Conservation (phyloP, 1,140 invertebrate species). For the Drosophila fuyamai region DNA sequence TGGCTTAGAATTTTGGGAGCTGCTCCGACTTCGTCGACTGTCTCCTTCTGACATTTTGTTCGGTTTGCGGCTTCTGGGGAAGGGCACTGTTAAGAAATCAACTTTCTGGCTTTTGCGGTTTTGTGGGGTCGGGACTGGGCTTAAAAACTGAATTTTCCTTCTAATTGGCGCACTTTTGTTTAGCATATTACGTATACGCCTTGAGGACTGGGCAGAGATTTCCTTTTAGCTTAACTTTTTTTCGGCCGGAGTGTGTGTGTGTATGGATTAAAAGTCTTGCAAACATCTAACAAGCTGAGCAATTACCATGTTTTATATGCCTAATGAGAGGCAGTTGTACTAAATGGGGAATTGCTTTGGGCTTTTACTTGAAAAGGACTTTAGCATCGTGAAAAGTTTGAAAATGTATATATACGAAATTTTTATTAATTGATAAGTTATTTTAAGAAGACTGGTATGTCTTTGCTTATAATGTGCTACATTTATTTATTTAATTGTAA, state of each 20-base stretch:
- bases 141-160: constrained; percentile 74
- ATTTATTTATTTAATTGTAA: too few relatives aligned
- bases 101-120: constrained; percentile 76
- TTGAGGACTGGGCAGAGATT: constrained; percentile 21
- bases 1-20: constrained; percentile 43
- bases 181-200: constrained; percentile 66
- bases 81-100: constrained; percentile 70
- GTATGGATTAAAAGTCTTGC: constrained; percentile 57
- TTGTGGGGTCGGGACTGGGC: constrained; percentile 41
- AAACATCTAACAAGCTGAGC: constrained; percentile 74
- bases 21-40: constrained; percentile 40
- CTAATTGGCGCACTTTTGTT: constrained; percentile 82
- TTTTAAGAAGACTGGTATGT: too few relatives aligned
- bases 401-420: too few relatives aligned
- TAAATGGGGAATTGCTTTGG: constrained; percentile 14
- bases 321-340: constrained; percentile 28
- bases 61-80: constrained; percentile 43
- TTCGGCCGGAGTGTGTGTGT: constrained; percentile 11
- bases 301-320: constrained; percentile 58
- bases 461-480: too few relatives aligned
- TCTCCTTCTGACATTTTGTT: constrained; percentile 49
- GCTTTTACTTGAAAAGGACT: not conserved
- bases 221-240: constrained; percentile 14
- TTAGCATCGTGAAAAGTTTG: not conserved
- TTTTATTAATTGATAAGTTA: too few relatives aligned